Evolutionary conservation across 37 sponge, comb jelly and placozoan genomes (phyloP), one percentile per base, ranked within the genome.

Genomic region (Amphimedon queenslandica): DNA sequence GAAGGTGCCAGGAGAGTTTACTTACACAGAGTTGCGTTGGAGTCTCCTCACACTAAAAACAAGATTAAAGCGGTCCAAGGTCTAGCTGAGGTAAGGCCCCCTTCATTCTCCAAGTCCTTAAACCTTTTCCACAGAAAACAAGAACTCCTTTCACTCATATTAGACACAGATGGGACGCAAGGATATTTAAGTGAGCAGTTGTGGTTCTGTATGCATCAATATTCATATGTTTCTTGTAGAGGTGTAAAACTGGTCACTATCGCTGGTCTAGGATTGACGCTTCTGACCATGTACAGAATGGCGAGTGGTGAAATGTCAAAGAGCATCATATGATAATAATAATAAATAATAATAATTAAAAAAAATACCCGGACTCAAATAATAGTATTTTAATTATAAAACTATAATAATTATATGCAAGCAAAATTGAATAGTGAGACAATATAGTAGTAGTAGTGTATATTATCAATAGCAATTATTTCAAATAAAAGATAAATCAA

Each of bases 241-340:
- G 76, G 75, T 27, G 42, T 58, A 3, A 80, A 83, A 84, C 58
- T 40, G 18, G n/a, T 70, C 39, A 63, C 66, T 61, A 57, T 79
- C n/a, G 39, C 74, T 53, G 84, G 80, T 6, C 20, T 89, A n/a
- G 84, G 71, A 4, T 21, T 83, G n/a, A 42, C 84, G 5, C 35
- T 51, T 2, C 40, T n/a, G 21, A 27, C 65, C 39, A 74, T 89
- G 38, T 76, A 56, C 35, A 41, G 58, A 33, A 83, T 89, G 84
- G 84, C 90, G 53, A 75, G 66, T 30, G 80, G 76, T 28, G 40
- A 64, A 20, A 58, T 89, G 60, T n/a, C n/a, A n/a, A n/a, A n/a
- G n/a, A n/a, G n/a, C n/a, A n/a, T n/a, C n/a, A n/a, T n/a, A n/a
- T n/a, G n/a, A n/a, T n/a, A n/a, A n/a, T n/a, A n/a, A n/a, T n/a